Evolutionary conservation across 2,888 invertebrate species (phyloP).

Genomic region (Drosophila infuscata): DNA sequence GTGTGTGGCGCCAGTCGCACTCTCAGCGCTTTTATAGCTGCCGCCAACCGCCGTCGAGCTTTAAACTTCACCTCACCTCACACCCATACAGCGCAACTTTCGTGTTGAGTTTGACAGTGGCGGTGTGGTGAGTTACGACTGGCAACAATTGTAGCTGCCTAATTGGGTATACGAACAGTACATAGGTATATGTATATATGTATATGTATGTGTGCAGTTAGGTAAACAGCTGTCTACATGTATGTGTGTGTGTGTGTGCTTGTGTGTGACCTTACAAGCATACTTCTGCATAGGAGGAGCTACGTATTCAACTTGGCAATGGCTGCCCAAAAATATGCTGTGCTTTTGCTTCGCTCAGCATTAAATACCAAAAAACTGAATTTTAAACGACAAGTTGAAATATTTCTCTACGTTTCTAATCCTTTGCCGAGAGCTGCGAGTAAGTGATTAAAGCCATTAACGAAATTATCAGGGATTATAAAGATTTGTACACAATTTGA

Average conservation of each 20-base stretch:
- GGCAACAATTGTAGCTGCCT: conserved; percentile 78
- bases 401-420: conserved; percentile 15
- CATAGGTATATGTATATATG: conserved; percentile 24
- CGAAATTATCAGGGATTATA: conserved; percentile 84
- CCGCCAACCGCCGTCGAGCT: conserved; percentile 57
- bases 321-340: conserved; percentile 51
- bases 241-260: conserved; percentile 24
- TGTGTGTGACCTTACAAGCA: conserved; percentile 60
- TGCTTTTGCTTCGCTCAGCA: conserved; percentile 28
- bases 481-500: conserved; percentile 81
- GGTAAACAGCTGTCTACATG: conserved; percentile 57
- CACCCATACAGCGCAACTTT: conserved; percentile 43
- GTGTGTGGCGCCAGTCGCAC: conserved; percentile 71
- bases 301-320: conserved; percentile 54
- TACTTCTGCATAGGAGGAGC: conserved; percentile 67
- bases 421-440: conserved; percentile 51
- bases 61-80: conserved; percentile 21
- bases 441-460: conserved; percentile 85
- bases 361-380: conserved; percentile 50
- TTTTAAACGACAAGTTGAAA: conserved; percentile 40
- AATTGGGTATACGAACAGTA: conserved; percentile 69
- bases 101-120: conserved; percentile 56
- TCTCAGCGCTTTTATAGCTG: conserved; percentile 68
- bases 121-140: conserved; percentile 55
- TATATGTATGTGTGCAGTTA: conserved; percentile 39